Percentiles rank a stretch among this genome's conserved stretches.
phyloP scores from a whole-genome alignment of 2,113 vertebrate species.

The Callipepla californica region DNA sequence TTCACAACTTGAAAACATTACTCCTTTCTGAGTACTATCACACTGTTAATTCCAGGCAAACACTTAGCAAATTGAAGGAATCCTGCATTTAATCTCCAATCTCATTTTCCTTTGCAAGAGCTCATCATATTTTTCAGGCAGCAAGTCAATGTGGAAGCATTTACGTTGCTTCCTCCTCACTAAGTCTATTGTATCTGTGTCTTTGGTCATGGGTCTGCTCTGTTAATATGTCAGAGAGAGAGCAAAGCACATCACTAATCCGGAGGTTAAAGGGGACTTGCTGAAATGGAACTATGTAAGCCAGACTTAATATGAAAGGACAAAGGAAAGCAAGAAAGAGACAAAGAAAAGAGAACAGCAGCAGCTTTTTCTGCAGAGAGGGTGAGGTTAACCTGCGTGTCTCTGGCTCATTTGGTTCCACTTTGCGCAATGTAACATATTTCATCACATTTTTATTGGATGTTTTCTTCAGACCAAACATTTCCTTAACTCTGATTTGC shows the following conservation, averaged over 20 bases:
- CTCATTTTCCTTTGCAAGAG: background rate
- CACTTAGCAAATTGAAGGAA: background rate
- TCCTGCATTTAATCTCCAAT: background rate
- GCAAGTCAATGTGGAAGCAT: background rate
- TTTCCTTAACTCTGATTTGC: background rate
- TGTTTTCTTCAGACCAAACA: background rate
- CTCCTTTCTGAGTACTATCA: background rate
- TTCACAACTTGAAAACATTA: background rate
- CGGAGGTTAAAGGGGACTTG: constrained; percentile 17
- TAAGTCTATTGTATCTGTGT: constrained; percentile 9
- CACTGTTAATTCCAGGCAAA: background rate
- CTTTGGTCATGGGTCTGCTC: background rate
- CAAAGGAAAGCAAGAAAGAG: background rate
- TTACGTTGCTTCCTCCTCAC: constrained; percentile 3
- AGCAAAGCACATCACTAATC: background rate
- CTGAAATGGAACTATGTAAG: background rate
- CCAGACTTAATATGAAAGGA: constrained; percentile 19
- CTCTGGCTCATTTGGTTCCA: background rate
- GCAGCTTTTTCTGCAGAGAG: background rate
- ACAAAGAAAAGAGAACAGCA: background rate
- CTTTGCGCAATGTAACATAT: background rate
- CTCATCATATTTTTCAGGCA: background rate
- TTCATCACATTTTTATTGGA: background rate
- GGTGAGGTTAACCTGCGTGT: background rate
- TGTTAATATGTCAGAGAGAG: background rate